Evolutionary conservation across 1,140 invertebrate genomes (phyloP), one percentile per base, ranked within the genome.

Genomic region (Musca vetustissima): DNA sequence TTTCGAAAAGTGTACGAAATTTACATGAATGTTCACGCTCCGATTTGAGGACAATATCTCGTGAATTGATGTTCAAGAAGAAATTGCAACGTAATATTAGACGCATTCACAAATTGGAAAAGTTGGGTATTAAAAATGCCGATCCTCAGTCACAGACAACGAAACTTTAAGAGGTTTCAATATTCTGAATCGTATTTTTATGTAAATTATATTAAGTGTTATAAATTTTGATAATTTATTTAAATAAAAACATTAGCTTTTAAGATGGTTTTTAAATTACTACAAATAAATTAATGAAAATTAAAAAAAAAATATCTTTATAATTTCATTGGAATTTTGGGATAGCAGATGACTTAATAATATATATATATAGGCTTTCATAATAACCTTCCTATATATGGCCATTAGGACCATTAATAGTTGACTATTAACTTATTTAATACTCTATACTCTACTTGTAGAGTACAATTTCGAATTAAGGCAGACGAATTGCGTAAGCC

Each of bases 11-110:
- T 4, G 72, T 77, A 48, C 70, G 72, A 19, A 77, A 79, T 52
- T 59, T 79, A 9, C 71, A 74, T 3, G 69, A 72, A 17, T 73
- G 73, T 75, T 74, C 64, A 61, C 14, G 70, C 2, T 77, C 79
- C n/a, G 76, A 79, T 0, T 55, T 79, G 22, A 74, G 72, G 55
- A 72, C 75, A 4, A 77, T 79, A 14, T 76, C 75, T 64, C 70
- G 75, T 64, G 76, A 79, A 69, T 71, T 79, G 53, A 59, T 73
- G 22, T 79, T 79, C 49, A 74, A 76, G 43, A 75, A 79, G 24
- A 79, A 79, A 50, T 69, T 79, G 1, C 70, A 73, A 22, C 70
- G 72, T 57, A 72, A 79, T 36, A 76, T 79, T 13, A 67, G 70
- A 22, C 75, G 77, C 11, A 67, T 76, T 7, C 73, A 72, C 11